Evolutionary conservation across 2,797 vertebrate species (phyloP), one percentile per base, ranked within the genome.

Genomic region (Australoheros facetus): DNA sequence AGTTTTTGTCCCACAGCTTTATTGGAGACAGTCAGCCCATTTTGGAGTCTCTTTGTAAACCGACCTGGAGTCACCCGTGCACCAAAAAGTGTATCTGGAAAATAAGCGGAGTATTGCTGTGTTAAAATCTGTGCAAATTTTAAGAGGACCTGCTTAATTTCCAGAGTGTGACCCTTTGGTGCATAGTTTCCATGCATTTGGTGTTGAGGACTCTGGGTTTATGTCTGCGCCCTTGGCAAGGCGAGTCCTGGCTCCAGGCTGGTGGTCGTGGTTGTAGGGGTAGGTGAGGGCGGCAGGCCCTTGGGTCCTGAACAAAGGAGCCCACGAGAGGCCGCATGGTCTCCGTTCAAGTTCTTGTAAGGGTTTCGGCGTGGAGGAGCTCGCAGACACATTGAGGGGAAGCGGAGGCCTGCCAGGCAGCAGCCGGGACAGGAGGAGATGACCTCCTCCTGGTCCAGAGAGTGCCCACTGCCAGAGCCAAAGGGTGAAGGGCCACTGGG

Each of bases 331-430:
- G 96, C 94, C 0, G 96, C 91, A 0, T 91, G 84, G 87, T 98
- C 97, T 1, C 94, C 95, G 83, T 96, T 98, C 89, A 99, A 94
- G 95, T 97, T 98, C 91, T 97, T 97, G 92, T 99, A 98, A 77
- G 91, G 95, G 93, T 96, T 97, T 58, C 96, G 93, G 2, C 95
- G 94, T 0, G 91, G 90, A 0, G 97, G 95, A 4, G 91, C 77
- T 1, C 97, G 90, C 54, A 96, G 92, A 88, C 98, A 99, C 79
- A 98, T 37, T 0, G 97, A 98, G 23, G 96, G 91, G 90, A 98
- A 97, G 80, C 96, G 95, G 57, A 98, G 94, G 17, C 97, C 95
- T 0, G 95, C 93, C 2, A 98, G 94, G 89, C 98, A 99, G 95
- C 98, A 99, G 83, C 96, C 96, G 0, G 97, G 97, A 80, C 98